phyloP scores from a whole-genome alignment of 37 sponge, comb jelly and placozoan genomes.

The Halichondria panicea region DNA sequence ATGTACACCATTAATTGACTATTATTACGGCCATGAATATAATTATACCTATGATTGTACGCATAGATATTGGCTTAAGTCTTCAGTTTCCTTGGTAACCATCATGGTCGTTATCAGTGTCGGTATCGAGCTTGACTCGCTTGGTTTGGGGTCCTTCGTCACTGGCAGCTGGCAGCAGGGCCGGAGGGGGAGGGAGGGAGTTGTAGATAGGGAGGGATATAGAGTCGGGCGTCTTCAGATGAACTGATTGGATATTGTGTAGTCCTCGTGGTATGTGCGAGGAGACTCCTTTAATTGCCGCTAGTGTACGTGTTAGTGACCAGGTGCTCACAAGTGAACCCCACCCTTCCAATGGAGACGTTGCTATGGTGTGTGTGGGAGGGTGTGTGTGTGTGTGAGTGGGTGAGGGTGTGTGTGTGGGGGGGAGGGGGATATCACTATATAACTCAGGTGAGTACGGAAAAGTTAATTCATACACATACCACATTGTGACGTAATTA shows the following conservation, averaged over 20 bases:
- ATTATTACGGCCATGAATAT: not conserved
- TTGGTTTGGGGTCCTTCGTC: constrained; percentile 2
- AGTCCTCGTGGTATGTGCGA: constrained; percentile 56
- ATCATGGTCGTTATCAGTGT: not conserved
- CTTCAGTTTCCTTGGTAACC: not conserved
- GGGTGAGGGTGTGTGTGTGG: not conserved
- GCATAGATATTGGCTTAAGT: not conserved
- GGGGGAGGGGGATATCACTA: not conserved
- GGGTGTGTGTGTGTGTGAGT: not conserved
- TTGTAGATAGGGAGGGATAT: constrained; percentile 78
- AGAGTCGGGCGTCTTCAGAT: constrained; percentile 72
- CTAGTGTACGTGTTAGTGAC: constrained; percentile 55
- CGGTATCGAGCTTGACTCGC: constrained; percentile 7
- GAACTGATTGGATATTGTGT: constrained; percentile 64
- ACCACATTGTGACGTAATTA: no score
- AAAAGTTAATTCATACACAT: no score
- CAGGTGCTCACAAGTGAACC: constrained; percentile 17
- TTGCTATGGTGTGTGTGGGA: constrained; percentile 24
- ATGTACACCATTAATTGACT: not conserved
- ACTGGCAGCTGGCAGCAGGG: not conserved
- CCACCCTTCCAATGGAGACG: constrained; percentile 57
- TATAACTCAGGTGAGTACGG: no score
- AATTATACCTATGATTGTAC: not conserved
- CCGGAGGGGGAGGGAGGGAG: constrained; percentile 45
- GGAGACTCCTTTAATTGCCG: constrained; percentile 21